Base-by-base conservation (phyloP, 2,113 vertebrate species). In the Tamias sibiricus region DNA sequence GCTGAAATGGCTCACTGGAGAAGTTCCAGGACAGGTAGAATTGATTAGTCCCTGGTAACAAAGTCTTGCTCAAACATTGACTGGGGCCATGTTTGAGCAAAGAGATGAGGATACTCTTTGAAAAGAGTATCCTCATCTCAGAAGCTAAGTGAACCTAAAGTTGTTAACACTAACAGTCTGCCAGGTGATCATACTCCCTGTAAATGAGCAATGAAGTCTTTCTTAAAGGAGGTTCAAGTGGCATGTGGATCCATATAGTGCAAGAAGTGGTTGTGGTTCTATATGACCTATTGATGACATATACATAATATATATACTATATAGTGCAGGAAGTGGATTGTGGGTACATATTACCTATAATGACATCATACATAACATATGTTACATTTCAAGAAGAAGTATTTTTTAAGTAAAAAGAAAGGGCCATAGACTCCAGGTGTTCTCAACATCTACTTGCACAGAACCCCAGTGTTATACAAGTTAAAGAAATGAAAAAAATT, bases 401-500 rank as follows among this genome's bases (percentile, higher is more conserved):
- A 28, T n/a, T 83, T 91, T 69, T 91, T 66, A 82, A 68, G 20
- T 32, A n/a, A 68, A n/a, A 66, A 66, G 35, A 68, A 69, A 85
- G 2, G 13, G 42, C 49, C 28, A 7, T 49, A 54, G 8, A 91
- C 42, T 71, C 8, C 28, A 59, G 64, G 35, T 71, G 24, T 81
- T 86, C 68, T 89, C 22, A 22, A 30, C 2, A 10, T 75, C 30
- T 82, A 44, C 42, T 77, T 57, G 4, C 54, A 79, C 3, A 47
- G 68, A 90, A 57, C 12, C 1, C 24, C 32, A 47, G 20, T 49
- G 19, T 28, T 80, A 71, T 4, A 47, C 10, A 72, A 87, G 74
- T 62, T 57, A 94, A 90, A 87, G 85, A 42, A 76, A 35, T 54
- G 62, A n/a, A 79, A 82, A 96, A 89, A 96, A 89, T 71, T n/a